These are phyloP conservation scores for Heliconius himera DNA, from an alignment of 1,140 invertebrate species.

Conservation along the genomic window DNA sequence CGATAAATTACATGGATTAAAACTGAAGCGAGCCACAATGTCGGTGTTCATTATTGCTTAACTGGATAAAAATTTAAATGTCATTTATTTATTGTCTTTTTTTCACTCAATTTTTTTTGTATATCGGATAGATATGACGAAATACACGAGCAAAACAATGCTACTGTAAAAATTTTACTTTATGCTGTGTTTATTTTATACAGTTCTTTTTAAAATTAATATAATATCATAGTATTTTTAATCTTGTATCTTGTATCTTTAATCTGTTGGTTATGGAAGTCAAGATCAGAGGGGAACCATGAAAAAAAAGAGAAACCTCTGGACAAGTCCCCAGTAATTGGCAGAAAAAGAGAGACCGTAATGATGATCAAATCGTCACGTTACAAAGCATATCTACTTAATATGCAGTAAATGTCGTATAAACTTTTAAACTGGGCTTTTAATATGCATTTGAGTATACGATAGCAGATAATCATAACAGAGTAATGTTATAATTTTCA, in stretches of 20 bases:
- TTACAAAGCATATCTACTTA: neutral
- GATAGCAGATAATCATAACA: neutral
- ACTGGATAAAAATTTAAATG: neutral
- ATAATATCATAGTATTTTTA: too few relatives aligned
- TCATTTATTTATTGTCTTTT: neutral
- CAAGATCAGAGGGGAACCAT: too few relatives aligned
- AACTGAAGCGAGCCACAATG: slow-evolving; percentile 1
- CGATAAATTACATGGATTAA: slow-evolving; percentile 8
- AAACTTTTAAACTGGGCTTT: neutral
- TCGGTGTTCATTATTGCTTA: neutral
- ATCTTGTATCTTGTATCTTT: too few relatives aligned
- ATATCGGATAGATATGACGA: too few relatives aligned
- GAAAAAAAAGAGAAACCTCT: too few relatives aligned
- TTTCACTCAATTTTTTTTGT: too few relatives aligned
- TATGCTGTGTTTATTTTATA: neutral
- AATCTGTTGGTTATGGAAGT: too few relatives aligned
- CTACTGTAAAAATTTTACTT: neutral
- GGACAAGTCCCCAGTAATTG: too few relatives aligned
- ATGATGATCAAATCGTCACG: too few relatives aligned
- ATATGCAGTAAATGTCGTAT: neutral
- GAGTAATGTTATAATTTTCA: neutral
- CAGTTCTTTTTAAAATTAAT: neutral
- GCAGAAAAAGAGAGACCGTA: too few relatives aligned
- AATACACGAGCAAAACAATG: too few relatives aligned
- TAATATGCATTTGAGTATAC: neutral